Evolutionary conservation across 2,888 invertebrate genomes (phyloP).

Genomic region (Coelogynopora nodosa): DNA sequence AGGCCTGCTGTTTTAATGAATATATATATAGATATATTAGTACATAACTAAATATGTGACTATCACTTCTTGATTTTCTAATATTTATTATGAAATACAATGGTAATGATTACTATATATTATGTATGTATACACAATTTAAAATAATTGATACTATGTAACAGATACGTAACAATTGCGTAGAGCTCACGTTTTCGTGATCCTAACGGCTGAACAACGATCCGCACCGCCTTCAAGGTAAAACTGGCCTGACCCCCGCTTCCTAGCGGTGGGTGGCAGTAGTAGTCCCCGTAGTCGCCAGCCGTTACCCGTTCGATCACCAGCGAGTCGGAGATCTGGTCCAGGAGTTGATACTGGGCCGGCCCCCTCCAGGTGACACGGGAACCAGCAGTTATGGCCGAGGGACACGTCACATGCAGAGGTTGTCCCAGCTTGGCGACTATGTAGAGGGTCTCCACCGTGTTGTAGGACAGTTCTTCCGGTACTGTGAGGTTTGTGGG

Average conservation of each 20-base stretch:
- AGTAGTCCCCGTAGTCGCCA: not conserved
- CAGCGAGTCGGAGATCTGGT: not conserved
- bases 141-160: too few relatives aligned
- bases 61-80: too few relatives aligned
- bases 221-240: not conserved
- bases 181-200: not conserved
- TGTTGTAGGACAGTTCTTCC: not conserved
- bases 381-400: not conserved
- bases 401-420: not conserved
- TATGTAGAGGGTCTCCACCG: not conserved
- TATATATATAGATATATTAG: too few relatives aligned
- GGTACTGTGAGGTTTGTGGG: too few relatives aligned
- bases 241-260: not conserved
- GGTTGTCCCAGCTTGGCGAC: not conserved
- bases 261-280: not conserved
- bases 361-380: not conserved
- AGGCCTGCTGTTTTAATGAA: too few relatives aligned
- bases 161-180: too few relatives aligned
- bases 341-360: not conserved
- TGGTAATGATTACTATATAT: too few relatives aligned
- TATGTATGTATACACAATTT: too few relatives aligned
- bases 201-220: not conserved
- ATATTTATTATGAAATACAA: too few relatives aligned
- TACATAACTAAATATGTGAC: too few relatives aligned
- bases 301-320: not conserved